A percentile compares a stretch with the other conserved stretches of the same genome.
Conservation (phyloP, 1,140 invertebrate genomes). For the Radopholus similis region DNA sequence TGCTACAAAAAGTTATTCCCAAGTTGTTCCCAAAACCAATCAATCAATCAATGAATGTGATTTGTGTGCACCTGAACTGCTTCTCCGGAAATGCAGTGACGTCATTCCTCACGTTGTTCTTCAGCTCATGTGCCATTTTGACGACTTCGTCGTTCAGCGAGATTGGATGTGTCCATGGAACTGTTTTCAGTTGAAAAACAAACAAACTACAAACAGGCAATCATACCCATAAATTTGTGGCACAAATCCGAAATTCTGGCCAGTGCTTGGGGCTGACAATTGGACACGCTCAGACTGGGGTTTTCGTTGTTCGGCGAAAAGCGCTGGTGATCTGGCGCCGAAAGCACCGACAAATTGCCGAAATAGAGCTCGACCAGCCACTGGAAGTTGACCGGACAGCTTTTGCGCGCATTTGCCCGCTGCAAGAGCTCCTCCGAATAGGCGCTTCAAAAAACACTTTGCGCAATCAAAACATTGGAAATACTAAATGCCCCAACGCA, state of each 20-base stretch:
- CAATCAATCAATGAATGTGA: too few species aligned
- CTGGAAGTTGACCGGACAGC: slow-evolving; percentile 73
- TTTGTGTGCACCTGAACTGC: slow-evolving; percentile 32
- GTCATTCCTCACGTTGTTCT: slow-evolving; percentile 15
- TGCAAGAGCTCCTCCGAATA: neutral
- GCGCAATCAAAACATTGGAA: neutral
- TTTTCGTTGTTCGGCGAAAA: slow-evolving; percentile 7
- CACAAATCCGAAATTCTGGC: slow-evolving; percentile 25
- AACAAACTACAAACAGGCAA: neutral
- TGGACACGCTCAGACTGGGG: neutral
- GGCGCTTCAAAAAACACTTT: neutral
- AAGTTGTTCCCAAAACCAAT: slow-evolving; percentile 10
- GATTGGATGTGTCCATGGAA: slow-evolving; percentile 25
- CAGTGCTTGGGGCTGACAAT: slow-evolving; percentile 8
- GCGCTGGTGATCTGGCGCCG: slow-evolving; percentile 10
- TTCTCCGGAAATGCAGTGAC: slow-evolving; percentile 20
- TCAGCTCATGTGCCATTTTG: slow-evolving; percentile 7
- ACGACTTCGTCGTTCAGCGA: slow-evolving; percentile 27
- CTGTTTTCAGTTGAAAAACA: slow-evolving; percentile 11
- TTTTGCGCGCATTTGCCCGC: neutral
- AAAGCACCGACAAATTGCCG: slow-evolving; percentile 64
- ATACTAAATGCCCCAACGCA: neutral
- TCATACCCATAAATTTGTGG: slow-evolving; percentile 25
- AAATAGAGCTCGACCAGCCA: slow-evolving; percentile 90
- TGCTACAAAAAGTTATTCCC: neutral